Base-by-base conservation (phyloP, 2,113 vertebrate genomes). In the Esox niger region DNA sequence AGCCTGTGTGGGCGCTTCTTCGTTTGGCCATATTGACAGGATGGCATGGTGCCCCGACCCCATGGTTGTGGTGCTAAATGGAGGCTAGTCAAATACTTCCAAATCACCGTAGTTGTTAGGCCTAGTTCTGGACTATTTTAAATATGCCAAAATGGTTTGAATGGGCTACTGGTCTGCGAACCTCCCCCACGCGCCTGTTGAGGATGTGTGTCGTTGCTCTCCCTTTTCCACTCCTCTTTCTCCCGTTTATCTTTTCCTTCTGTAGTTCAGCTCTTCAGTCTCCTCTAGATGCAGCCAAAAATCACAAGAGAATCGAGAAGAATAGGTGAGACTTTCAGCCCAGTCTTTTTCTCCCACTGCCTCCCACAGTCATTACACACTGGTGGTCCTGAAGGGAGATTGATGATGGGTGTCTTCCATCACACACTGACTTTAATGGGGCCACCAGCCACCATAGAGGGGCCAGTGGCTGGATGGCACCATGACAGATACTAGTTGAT, bases 351-450 rank as follows among this genome's bases (percentile, higher is more conserved):
- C 68, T 33, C 60, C 64, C 64, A 58, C 30, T 46, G 69, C 74
- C 62, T 33, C 60, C 64, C 64, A 58, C 30, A 49, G 69, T 73
- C 62, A 55, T 70, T 78, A 77, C 59, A 71, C 82, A 26, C 63
- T 54, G 84, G 84, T 84, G 74, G 84, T 81, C 81, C 57, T 70
- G 27, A 69, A 71, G 47, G 54, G 61, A 74, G 65, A 81, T 79
- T 29, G 65, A 81, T 79, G 26, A 65, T n/a, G 13, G 2, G 17
- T 65, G 62, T 57, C 56, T 47, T 81, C 72, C 78, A 75, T 84
- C 67, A 75, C 67, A 68, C 57, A 21, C 46, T 66, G 77, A 66
- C 67, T 74, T 73, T 72, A 82, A 79, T 81, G 68, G 70, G 60
- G 2, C 26, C 9, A 30, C 13, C 54, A 43, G 67, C 29, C 55